phyloP scores from a whole-genome alignment of 2,113 vertebrate species.

The Plestiodon gilberti region DNA sequence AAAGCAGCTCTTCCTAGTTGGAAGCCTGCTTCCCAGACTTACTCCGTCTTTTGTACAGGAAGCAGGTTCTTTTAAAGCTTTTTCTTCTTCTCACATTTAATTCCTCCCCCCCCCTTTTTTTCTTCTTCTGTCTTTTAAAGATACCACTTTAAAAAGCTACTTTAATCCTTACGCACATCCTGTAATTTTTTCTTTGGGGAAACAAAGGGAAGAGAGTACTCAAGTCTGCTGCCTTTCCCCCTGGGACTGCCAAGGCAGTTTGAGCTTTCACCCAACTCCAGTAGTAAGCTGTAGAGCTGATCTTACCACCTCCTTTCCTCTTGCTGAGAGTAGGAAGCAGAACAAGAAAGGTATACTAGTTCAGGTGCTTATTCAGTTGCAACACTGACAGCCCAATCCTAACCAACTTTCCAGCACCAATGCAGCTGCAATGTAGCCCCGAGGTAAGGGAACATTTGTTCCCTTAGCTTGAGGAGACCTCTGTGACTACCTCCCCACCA shows the following conservation, averaged over 20 bases:
- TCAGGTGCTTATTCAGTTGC: too few relatives aligned
- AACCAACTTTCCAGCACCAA: too few relatives aligned
- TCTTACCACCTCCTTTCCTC: neutral
- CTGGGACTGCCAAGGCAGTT: neutral
- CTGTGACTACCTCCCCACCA: too few relatives aligned
- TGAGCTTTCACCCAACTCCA: neutral
- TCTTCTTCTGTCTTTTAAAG: neutral
- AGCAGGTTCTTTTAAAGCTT: neutral
- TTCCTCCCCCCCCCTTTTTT: neutral
- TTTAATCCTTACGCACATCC: neutral
- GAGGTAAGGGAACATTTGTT: too few relatives aligned
- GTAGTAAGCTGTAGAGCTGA: neutral
- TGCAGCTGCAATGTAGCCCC: too few relatives aligned
- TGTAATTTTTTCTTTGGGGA: neutral
- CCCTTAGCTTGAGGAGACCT: too few relatives aligned
- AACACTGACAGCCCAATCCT: too few relatives aligned
- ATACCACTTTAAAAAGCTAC: too few relatives aligned
- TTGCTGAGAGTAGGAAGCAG: neutral
- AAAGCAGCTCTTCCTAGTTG: neutral
- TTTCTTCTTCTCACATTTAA: neutral
- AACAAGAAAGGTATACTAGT: neutral
- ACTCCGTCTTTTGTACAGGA: neutral
- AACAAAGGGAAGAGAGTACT: neutral
- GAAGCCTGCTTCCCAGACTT: neutral
- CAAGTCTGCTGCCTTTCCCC: neutral